These are phyloP conservation scores for Morbakka virulenta DNA, from an alignment of 30 jellyfish, hydroid and myxozoan species.

Conservation along the genomic window DNA sequence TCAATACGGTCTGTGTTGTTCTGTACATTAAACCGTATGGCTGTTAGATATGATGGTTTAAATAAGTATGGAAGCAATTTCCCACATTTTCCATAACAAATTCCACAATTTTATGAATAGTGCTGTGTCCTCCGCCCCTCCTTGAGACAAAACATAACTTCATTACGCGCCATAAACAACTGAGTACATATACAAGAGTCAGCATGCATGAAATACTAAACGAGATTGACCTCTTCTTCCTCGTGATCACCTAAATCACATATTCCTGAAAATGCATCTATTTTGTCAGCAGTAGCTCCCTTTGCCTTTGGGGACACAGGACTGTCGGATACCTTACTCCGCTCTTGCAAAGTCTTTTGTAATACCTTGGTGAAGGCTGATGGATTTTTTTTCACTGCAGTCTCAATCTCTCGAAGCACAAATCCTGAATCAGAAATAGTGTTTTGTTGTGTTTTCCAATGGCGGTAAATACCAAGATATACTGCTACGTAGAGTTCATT, in stretches of 20 bases:
- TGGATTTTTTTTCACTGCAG: constrained; percentile 77
- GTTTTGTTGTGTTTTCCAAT: constrained; percentile 85
- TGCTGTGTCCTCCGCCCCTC: too few species aligned
- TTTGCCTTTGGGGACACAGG: constrained; percentile 8
- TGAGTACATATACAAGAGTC: too few species aligned
- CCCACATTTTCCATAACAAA: too few species aligned
- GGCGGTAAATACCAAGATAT: constrained; percentile 41
- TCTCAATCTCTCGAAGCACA: constrained; percentile 84
- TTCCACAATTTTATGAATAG: too few species aligned
- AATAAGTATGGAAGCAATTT: too few species aligned
- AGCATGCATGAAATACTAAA: too few species aligned
- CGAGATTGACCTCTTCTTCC: constrained; percentile 61
- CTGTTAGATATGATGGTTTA: too few species aligned
- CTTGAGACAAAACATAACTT: too few species aligned
- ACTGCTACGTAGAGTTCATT: constrained; percentile 75
- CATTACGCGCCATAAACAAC: too few species aligned
- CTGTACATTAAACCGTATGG: too few species aligned
- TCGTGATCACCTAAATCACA: constrained; percentile 61
- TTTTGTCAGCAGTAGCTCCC: constrained; percentile 34
- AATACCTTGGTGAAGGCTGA: constrained; percentile 22
- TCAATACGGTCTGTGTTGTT: too few species aligned
- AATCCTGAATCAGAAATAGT: constrained; percentile 89
- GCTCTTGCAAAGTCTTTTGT: constrained; percentile 46
- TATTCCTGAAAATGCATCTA: constrained; percentile 76
- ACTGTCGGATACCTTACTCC: constrained; percentile 35